phyloP scores from a whole-genome alignment of 2,797 vertebrate species.

The Anguilla megastoma region DNA sequence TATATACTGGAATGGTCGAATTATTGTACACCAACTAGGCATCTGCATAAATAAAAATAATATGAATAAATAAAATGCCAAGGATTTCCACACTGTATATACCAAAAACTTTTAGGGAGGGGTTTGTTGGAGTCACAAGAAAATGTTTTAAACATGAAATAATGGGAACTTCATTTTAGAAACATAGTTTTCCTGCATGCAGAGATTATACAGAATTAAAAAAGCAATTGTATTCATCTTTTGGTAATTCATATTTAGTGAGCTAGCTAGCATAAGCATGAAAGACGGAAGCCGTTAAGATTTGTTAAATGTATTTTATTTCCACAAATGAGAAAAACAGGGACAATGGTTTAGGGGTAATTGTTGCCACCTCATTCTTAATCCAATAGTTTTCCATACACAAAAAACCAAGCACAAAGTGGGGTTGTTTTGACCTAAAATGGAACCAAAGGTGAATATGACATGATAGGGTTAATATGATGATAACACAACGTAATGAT shows the following conservation, averaged over 20 bases:
- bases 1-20: neutral
- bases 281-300: no score
- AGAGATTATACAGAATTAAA: neutral
- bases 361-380: neutral
- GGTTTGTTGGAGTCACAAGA: no score
- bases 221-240: neutral
- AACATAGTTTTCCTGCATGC: neutral
- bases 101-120: neutral
- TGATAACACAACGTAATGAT: no score
- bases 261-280: no score
- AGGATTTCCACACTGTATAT: neutral
- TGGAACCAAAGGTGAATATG: no score
- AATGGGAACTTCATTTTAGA: neutral
- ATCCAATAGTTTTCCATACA: neutral
- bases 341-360: neutral
- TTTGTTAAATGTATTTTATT: no score
- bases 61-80: neutral
- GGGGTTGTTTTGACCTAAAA: neutral
- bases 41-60: neutral
- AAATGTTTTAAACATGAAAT: neutral
- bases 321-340: no score
- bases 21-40: neutral
- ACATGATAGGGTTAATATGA: no score
- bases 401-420: neutral
- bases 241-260: neutral